Conservation (phyloP, 2,888 invertebrate genomes). For the Idaea aversata region DNA sequence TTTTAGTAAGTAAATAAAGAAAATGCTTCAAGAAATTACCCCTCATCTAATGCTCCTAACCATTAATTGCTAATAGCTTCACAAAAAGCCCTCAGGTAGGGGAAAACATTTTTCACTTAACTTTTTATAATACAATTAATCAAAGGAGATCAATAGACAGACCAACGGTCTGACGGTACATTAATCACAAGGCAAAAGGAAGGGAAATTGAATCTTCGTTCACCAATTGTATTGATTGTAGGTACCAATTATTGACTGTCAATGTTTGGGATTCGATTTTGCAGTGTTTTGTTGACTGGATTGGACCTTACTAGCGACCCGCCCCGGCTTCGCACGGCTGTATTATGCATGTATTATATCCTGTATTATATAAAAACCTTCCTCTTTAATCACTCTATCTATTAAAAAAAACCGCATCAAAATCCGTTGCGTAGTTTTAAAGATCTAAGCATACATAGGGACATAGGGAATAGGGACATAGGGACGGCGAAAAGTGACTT, state of each 20-base stretch:
- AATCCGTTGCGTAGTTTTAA: too few relatives aligned
- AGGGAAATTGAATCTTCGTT: background rate
- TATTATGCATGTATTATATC: too few relatives aligned
- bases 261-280: background rate
- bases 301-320: background rate
- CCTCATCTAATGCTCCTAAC: background rate
- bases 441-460: too few relatives aligned
- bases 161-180: constrained; percentile 16
- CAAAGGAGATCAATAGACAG: constrained; percentile 26
- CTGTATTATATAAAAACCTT: too few relatives aligned
- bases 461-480: too few relatives aligned
- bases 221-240: background rate
- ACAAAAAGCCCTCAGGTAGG: background rate
- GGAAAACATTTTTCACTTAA: background rate
- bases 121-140: constrained; percentile 23
- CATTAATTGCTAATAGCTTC: background rate
- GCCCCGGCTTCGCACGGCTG: too few relatives aligned
- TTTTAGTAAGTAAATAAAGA: too few relatives aligned
- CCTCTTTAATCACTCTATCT: too few relatives aligned
- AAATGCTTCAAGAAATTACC: background rate
- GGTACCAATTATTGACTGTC: background rate
- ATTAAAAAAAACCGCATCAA: too few relatives aligned
- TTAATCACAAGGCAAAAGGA: constrained; percentile 18
- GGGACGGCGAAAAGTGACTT: too few relatives aligned
- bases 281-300: background rate